Evolutionary conservation across 2,113 vertebrate species (phyloP).

Genomic region (Alexandromys fortis): DNA sequence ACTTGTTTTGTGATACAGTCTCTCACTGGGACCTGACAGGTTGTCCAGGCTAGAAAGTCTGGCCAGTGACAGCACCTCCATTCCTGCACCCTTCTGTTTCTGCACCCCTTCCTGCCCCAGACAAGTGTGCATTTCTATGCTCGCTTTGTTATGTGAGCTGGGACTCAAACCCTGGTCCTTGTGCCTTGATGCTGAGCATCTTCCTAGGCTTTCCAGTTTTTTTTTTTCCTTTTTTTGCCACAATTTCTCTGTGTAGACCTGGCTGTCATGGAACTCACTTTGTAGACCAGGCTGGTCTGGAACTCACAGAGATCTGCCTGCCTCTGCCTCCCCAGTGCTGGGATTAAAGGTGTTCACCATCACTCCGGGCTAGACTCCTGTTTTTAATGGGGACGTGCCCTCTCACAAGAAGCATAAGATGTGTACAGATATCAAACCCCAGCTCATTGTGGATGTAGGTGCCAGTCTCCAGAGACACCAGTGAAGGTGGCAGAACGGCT

Average conservation of each 20-base stretch:
- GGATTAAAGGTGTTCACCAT: neutral
- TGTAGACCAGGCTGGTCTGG: too few species aligned
- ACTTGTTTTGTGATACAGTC: neutral
- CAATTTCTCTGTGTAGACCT: neutral
- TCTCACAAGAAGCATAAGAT: neutral
- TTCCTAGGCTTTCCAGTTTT: neutral
- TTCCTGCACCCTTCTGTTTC: neutral
- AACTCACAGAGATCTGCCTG: neutral
- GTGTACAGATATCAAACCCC: neutral
- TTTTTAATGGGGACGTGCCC: neutral
- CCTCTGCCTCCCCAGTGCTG: neutral
- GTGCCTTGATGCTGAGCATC: neutral
- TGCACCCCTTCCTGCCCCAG: neutral
- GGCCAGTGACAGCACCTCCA: neutral
- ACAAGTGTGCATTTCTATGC: neutral
- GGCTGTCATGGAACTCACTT: too few species aligned
- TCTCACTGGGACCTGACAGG: neutral
- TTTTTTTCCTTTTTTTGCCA: too few species aligned
- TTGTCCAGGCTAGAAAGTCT: neutral
- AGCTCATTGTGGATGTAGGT: neutral
- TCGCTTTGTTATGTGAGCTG: neutral
- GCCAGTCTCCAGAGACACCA: neutral
- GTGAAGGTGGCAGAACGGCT: neutral
- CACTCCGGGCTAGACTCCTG: neutral
- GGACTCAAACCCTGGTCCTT: neutral